Percentiles rank a stretch among this genome's conserved stretches.
These are phyloP conservation scores for Clamator glandarius DNA, from an alignment of 2,797 vertebrate genomes.

Conservation along the genomic window DNA sequence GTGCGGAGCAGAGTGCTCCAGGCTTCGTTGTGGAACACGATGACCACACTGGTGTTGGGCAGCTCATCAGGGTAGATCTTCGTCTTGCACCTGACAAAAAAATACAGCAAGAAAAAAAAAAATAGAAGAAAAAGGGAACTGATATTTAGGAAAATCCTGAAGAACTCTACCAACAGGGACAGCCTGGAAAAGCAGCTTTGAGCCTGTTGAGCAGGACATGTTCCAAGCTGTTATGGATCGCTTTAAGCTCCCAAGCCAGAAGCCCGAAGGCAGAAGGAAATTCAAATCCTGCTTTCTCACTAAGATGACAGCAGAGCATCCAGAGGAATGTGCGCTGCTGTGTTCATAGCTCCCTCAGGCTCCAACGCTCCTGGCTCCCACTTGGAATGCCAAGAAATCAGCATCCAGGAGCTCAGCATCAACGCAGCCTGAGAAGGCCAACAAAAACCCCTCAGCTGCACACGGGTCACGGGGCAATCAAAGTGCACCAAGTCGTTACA, in stretches of 20 bases:
- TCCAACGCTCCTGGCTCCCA: no score
- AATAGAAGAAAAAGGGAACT: neutral
- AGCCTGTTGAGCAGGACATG: neutral
- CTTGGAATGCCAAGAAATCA: rapidly evolving
- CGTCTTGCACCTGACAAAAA: constrained; percentile 87
- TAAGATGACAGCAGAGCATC: neutral
- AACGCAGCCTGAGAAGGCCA: rapidly evolving
- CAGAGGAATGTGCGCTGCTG: rapidly evolving
- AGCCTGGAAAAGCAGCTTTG: neutral
- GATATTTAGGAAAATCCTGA: neutral
- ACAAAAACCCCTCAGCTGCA: neutral
- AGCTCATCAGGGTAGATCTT: constrained; percentile 91
- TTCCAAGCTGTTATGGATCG: neutral
- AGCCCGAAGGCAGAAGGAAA: neutral
- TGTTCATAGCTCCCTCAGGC: neutral
- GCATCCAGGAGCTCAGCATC: neutral
- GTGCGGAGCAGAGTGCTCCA: constrained; percentile 97
- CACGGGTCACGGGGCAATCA: rapidly evolving
- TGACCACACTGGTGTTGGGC: constrained; percentile 95
- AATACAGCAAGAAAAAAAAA: neutral
- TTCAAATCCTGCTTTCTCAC: neutral
- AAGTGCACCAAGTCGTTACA: rapidly evolving
- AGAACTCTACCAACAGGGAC: neutral
- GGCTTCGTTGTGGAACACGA: constrained; percentile 99
- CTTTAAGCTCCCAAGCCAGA: neutral